Conservation (phyloP, 1,140 invertebrate genomes). For the Drosophila sulfurigaster region DNA sequence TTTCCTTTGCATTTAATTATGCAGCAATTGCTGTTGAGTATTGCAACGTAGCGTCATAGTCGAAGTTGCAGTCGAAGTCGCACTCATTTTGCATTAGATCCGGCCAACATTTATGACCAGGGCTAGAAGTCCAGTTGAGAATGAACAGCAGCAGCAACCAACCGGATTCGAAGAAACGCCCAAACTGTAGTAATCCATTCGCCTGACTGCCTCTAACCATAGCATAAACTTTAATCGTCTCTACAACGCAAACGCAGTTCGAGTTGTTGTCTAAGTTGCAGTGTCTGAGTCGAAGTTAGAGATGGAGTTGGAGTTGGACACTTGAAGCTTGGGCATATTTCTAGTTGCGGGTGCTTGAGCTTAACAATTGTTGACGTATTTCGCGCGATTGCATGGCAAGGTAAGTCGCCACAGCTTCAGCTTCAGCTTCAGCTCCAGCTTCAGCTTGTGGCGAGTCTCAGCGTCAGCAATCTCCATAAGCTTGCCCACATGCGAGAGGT, state of each 20-base stretch:
- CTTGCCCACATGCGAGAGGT: conserved; percentile 38
- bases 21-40: conserved; percentile 39
- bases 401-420: conserved; percentile 34
- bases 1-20: conserved; percentile 79
- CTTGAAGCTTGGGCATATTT: conserved; percentile 57
- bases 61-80: not conserved
- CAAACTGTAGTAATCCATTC: conserved; percentile 34
- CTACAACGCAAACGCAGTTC: conserved; percentile 11
- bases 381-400: conserved; percentile 38
- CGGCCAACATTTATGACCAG: conserved; percentile 31
- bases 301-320: conserved; percentile 38
- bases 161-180: conserved; percentile 60
- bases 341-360: conserved; percentile 72
- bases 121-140: conserved; percentile 44
- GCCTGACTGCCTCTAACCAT: conserved; percentile 34
- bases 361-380: conserved; percentile 64
- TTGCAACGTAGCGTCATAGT: conserved; percentile 18
- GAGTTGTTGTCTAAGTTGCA: conserved; percentile 22
- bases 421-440: too few relatives aligned
- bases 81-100: conserved; percentile 48
- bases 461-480: conserved; percentile 38
- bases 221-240: conserved; percentile 55
- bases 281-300: conserved; percentile 32
- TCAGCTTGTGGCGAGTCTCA: conserved; percentile 23
- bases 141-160: conserved; percentile 19